These are phyloP conservation scores for Acrobasis suavella DNA, from an alignment of 2,888 invertebrate genomes.

Conservation along the genomic window DNA sequence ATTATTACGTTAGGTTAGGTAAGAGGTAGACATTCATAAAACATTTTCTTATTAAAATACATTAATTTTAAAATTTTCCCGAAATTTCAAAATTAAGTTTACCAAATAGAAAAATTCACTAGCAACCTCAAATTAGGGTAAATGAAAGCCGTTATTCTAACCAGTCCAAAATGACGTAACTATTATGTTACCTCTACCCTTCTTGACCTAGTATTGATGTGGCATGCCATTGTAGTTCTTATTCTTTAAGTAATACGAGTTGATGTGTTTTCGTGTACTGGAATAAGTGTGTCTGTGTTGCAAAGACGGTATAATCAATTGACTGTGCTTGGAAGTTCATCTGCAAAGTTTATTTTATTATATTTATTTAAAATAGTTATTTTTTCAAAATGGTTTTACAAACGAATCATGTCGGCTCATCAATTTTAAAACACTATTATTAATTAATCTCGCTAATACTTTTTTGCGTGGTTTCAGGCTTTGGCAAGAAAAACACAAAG, in stretches of 20 bases:
- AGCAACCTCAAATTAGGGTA: constrained; percentile 16
- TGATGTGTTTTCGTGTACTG: not conserved
- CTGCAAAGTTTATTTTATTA: too few species aligned
- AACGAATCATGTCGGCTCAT: too few species aligned
- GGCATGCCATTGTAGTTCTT: not conserved
- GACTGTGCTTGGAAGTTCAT: constrained; percentile 10
- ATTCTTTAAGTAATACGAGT: not conserved
- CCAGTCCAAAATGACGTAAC: constrained; percentile 16
- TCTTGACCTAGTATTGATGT: constrained; percentile 11
- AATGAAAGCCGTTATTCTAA: constrained; percentile 11
- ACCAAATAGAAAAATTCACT: constrained; percentile 8
- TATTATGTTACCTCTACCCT: constrained; percentile 13
- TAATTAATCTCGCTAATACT: too few species aligned
- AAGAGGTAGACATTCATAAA: too few species aligned
- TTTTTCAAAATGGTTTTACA: too few species aligned
- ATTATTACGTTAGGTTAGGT: too few species aligned
- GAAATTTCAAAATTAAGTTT: not conserved
- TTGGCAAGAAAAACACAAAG: too few species aligned
- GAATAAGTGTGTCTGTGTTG: constrained; percentile 3
- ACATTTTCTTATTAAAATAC: too few species aligned
- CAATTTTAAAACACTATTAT: too few species aligned
- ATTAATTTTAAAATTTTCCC: too few species aligned
- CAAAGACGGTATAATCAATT: constrained; percentile 13
- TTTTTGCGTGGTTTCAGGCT: too few species aligned
- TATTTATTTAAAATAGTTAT: too few species aligned